phyloP scores from a whole-genome alignment of 2,113 vertebrate species.

The Notarius lentiginosus region DNA sequence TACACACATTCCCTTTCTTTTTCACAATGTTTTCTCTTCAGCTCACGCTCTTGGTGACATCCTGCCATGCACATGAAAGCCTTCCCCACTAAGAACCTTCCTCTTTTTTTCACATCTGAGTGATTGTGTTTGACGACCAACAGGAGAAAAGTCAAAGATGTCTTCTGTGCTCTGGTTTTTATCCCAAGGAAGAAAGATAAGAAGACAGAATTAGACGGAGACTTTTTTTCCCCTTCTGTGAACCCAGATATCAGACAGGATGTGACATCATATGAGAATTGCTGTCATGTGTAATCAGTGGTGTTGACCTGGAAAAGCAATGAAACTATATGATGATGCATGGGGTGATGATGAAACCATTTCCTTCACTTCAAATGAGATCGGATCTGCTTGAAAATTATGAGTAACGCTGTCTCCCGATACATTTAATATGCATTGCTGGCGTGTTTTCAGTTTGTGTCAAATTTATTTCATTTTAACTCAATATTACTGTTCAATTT shows the following conservation, averaged over 20 bases:
- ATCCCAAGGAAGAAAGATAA: constrained; percentile 30
- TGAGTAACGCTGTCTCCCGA: neutral
- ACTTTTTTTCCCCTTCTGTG: neutral
- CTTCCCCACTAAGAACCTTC: constrained; percentile 56
- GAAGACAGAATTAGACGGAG: neutral
- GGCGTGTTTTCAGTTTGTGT: neutral
- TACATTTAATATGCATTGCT: neutral
- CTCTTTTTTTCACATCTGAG: constrained; percentile 61
- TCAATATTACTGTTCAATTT: neutral
- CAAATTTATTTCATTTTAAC: neutral
- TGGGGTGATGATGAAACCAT: neutral
- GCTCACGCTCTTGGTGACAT: constrained; percentile 64
- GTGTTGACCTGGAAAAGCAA: neutral
- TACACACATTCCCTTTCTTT: neutral
- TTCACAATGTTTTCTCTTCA: constrained; percentile 62
- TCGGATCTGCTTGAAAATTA: neutral
- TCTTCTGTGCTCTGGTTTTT: constrained; percentile 53
- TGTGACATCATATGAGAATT: constrained; percentile 21
- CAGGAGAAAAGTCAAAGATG: constrained; percentile 48
- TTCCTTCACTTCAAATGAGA: neutral
- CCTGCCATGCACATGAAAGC: constrained; percentile 65
- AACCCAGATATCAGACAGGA: constrained; percentile 22
- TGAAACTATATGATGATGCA: neutral
- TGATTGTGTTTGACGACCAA: constrained; percentile 61
- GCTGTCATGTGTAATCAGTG: neutral